Conservation (phyloP, 2,113 vertebrate species). For the Progne subis region DNA sequence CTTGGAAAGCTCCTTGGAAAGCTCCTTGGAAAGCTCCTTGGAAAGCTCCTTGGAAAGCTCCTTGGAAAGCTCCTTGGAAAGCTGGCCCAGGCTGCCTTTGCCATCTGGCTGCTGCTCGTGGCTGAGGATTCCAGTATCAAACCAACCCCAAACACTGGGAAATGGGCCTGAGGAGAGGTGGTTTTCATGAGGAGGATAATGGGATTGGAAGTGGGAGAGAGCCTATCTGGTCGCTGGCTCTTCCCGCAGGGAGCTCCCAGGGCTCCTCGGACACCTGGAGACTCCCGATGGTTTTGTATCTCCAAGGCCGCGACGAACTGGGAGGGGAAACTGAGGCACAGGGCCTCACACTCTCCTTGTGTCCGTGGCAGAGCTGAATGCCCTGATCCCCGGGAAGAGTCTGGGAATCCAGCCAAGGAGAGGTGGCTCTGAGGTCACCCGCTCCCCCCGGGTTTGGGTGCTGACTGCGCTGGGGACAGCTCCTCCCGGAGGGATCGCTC, state of each 20-base stretch:
- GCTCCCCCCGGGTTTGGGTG: background rate
- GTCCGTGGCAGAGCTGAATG: background rate
- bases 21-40: slow-evolving; percentile 20
- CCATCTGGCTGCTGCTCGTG: slow-evolving; percentile 48
- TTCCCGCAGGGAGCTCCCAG: background rate
- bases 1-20: slow-evolving; percentile 39
- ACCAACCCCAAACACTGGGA: slow-evolving; percentile 49
- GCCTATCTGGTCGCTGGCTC: background rate
- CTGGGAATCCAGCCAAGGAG: background rate
- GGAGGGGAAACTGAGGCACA: background rate
- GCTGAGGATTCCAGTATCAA: slow-evolving; percentile 65
- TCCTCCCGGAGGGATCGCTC: background rate
- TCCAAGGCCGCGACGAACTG: background rate
- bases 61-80: no score
- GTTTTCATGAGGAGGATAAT: background rate
- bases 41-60: no score
- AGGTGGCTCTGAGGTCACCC: background rate
- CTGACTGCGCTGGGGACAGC: background rate
- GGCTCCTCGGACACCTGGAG: background rate
- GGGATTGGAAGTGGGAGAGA: background rate
- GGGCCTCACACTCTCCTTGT: no score
- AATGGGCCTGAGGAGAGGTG: slow-evolving; percentile 52
- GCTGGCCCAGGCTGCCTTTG: slow-evolving; percentile 47
- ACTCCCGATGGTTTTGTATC: background rate
- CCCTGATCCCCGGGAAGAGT: background rate